phyloP scores from a whole-genome alignment of 2,113 vertebrate species.

The Paralichthys olivaceus region DNA sequence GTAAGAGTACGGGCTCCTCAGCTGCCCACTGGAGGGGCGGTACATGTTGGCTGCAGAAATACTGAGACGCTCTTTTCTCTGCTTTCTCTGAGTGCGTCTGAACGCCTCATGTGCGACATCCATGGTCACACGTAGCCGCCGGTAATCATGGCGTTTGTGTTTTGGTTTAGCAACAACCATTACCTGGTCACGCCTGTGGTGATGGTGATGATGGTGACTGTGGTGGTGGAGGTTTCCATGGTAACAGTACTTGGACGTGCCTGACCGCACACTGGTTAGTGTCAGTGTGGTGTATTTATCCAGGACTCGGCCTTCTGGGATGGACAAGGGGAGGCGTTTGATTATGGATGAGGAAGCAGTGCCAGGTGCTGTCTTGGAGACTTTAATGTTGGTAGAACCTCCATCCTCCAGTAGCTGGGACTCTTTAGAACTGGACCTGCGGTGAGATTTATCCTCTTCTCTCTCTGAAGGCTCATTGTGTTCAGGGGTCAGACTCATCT shows the following conservation, averaged over 20 bases:
- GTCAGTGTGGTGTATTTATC: slow-evolving; percentile 60
- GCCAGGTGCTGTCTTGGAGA: slow-evolving; percentile 72
- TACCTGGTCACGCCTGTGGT: slow-evolving; percentile 69
- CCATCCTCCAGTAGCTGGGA: slow-evolving; percentile 83
- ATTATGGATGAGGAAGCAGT: slow-evolving; percentile 61
- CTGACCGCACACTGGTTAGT: background rate
- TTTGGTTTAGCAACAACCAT: slow-evolving; percentile 89
- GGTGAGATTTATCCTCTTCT: slow-evolving; percentile 41
- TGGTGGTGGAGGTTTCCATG: slow-evolving; percentile 46
- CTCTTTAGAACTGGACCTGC: slow-evolving; percentile 75
- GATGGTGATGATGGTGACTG: slow-evolving; percentile 22
- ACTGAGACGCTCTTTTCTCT: slow-evolving; percentile 78
- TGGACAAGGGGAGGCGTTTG: slow-evolving; percentile 75
- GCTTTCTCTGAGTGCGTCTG: slow-evolving; percentile 77
- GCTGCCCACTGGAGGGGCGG: slow-evolving; percentile 61
- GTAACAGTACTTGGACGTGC: slow-evolving; percentile 46
- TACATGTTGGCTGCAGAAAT: slow-evolving; percentile 43
- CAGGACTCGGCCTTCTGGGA: slow-evolving; percentile 73
- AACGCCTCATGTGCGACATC: slow-evolving; percentile 87
- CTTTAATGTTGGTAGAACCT: slow-evolving; percentile 74
- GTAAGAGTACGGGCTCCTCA: slow-evolving; percentile 83
- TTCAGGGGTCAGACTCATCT: slow-evolving; percentile 1
- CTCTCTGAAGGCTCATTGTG: slow-evolving; percentile 69
- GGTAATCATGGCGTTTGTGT: slow-evolving; percentile 88
- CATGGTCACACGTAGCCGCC: slow-evolving; percentile 81